Percentiles rank a stretch among this genome's conserved stretches.
phyloP scores from a whole-genome alignment of 1,140 invertebrate genomes.

The Aphelenchoides fujianensis region DNA sequence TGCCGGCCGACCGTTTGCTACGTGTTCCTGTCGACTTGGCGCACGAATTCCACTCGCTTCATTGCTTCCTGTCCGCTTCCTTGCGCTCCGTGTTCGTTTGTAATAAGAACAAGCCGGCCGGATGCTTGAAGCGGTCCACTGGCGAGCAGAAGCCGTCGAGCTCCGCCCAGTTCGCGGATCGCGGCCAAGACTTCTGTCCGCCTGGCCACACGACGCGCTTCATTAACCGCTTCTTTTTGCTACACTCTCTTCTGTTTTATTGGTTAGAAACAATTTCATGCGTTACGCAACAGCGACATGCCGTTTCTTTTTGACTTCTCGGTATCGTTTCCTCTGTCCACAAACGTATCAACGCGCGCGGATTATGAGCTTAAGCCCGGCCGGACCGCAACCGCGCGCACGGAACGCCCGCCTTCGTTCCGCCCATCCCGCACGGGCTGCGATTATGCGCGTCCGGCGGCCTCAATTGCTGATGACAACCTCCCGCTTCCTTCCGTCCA shows the following conservation, averaged over 20 bases:
- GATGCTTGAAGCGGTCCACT: not conserved
- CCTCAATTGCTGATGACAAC: not conserved
- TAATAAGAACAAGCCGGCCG: not conserved
- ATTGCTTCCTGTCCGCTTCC: not conserved
- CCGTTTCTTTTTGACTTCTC: not conserved
- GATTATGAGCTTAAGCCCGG: not conserved
- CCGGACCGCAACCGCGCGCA: not conserved
- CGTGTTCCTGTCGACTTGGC: not conserved
- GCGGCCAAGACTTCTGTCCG: not conserved
- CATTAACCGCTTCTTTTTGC: not conserved
- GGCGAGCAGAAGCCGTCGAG: no score
- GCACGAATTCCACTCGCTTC: not conserved
- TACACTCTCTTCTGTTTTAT: no score
- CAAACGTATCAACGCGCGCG: not conserved
- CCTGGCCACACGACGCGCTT: not conserved
- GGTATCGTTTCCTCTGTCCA: not conserved
- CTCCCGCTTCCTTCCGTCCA: no score
- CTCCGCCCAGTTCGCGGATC: no score
- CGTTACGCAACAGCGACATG: not conserved
- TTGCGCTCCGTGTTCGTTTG: not conserved
- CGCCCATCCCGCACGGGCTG: not conserved
- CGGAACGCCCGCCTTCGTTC: not conserved
- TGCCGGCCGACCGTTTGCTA: constrained; percentile 4
- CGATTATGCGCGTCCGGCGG: not conserved
- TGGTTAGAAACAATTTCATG: not conserved